Base-by-base conservation (phyloP, 2,797 vertebrate genomes). In the Labroides dimidiatus region DNA sequence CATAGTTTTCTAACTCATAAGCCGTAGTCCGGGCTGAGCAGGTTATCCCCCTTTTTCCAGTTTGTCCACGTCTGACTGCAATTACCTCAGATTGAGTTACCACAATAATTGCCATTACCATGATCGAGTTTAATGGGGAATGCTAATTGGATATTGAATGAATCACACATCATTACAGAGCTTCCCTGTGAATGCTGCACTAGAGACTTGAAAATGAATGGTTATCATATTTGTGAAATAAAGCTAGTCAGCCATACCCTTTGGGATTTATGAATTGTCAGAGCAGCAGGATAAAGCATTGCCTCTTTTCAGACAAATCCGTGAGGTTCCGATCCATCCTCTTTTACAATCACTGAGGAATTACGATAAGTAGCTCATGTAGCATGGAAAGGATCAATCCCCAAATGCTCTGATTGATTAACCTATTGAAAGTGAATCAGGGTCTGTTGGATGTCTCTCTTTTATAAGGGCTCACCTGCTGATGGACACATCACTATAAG, bases 381-480 rank as follows among this genome's bases (percentile, higher is more conserved):
- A 19, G 37, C 37, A 39, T 45, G 44, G 9, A 33, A 33, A 33
- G 30, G 30, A 6, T 33, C 30, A 33, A 20, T 11, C n/a, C 12
- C 10, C 13, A 47, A 23, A 48, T 23, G 47, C 27, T 9, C 12
- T 15, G 16, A 24, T 5, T 10, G 41, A 53, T 19, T 60, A 4
- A 36, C 15, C 12, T 6, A 14, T 17, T 43, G 4, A 27, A 20
- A 59, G 39, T 20, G 39, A 45, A 56, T 56, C 10, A 72, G 27
- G 39, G 15, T 24, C 13, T 23, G 10, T 48, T 20, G 21, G 14
- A 23, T 17, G 37, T 21, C 1, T 49, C 14, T 8, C 17, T 27
- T 37, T 13, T 53, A 7, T 33, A 9, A 15, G 4, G 14, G 42
- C 82, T 85, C 84, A 94, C 94, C 94, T 95, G 93, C 93, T 94